These are phyloP conservation scores for Pseudorhiza aurosa DNA, from an alignment of 30 jellyfish, hydroid and myxozoan genomes.

Conservation along the genomic window DNA sequence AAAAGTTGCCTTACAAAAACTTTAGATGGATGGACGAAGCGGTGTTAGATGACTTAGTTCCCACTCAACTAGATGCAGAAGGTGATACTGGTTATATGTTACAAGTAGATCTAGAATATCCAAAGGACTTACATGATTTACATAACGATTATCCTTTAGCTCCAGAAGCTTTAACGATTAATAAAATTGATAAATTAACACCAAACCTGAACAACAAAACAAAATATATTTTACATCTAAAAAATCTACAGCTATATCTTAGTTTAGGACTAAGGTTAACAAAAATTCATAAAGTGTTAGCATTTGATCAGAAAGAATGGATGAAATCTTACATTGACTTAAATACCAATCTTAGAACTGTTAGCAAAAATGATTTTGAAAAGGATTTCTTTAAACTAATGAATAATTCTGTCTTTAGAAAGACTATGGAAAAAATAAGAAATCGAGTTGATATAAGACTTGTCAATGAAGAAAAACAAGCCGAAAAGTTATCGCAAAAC, in stretches of 20 bases:
- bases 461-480: no score
- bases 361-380: no score
- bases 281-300: slow-evolving; percentile 57
- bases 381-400: no score
- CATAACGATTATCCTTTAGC: slow-evolving; percentile 81
- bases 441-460: no score
- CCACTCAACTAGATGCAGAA: background rate
- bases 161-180: slow-evolving; percentile 46
- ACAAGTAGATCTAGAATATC: slow-evolving; percentile 69
- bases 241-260: slow-evolving; percentile 38
- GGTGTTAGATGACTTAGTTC: slow-evolving; percentile 8
- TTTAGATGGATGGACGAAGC: slow-evolving; percentile 58
- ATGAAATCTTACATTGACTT: slow-evolving; percentile 56
- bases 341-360: no score
- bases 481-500: no score
- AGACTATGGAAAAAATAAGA: no score
- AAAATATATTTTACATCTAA: slow-evolving; percentile 57
- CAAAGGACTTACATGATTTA: slow-evolving; percentile 53
- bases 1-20: slow-evolving; percentile 67
- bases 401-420: no score
- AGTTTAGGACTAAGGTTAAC: slow-evolving; percentile 34
- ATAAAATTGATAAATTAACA: slow-evolving; percentile 36
- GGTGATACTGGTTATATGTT: slow-evolving; percentile 42
- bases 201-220: slow-evolving; percentile 58
- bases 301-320: slow-evolving; percentile 62